Evolutionary conservation across 2,797 vertebrate genomes (phyloP).

Genomic region (Corythornis leucogaster): DNA sequence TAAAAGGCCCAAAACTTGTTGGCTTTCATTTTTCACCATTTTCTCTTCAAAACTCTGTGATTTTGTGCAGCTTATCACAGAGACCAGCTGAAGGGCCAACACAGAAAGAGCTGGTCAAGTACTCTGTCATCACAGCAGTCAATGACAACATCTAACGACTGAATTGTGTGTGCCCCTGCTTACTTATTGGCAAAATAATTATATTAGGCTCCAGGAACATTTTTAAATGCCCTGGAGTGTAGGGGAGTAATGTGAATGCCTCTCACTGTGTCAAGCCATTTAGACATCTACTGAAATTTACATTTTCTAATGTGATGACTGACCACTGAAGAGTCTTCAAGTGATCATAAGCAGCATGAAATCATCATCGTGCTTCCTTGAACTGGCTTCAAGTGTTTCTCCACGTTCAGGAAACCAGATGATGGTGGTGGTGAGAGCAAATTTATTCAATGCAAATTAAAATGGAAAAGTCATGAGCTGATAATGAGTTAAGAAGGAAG

Average conservation of each 20-base stretch:
- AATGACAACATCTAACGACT: background rate
- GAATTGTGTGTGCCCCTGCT: background rate
- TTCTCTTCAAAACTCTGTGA: background rate
- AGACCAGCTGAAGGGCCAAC: background rate
- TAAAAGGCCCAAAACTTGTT: background rate
- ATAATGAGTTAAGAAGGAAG: slow-evolving; percentile 19
- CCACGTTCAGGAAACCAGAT: background rate
- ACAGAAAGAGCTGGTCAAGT: background rate
- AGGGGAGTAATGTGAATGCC: background rate
- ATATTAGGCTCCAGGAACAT: background rate
- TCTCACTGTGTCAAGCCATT: background rate
- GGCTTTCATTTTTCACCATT: background rate
- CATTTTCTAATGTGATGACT: slow-evolving; percentile 26
- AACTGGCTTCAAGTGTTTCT: slow-evolving; percentile 25
- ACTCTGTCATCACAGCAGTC: background rate
- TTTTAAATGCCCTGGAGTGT: background rate
- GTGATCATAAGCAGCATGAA: background rate
- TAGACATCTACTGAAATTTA: background rate
- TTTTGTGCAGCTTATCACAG: accelerated
- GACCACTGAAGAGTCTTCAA: slow-evolving; percentile 23
- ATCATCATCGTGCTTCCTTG: background rate
- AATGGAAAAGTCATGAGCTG: background rate
- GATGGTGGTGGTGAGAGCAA: slow-evolving; percentile 25
- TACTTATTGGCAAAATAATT: slow-evolving; percentile 30
- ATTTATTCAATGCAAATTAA: slow-evolving; percentile 1